Evolutionary conservation across 2,888 invertebrate genomes (phyloP), one percentile per base, ranked within the genome.

Genomic region (Uloborus plumipes): DNA sequence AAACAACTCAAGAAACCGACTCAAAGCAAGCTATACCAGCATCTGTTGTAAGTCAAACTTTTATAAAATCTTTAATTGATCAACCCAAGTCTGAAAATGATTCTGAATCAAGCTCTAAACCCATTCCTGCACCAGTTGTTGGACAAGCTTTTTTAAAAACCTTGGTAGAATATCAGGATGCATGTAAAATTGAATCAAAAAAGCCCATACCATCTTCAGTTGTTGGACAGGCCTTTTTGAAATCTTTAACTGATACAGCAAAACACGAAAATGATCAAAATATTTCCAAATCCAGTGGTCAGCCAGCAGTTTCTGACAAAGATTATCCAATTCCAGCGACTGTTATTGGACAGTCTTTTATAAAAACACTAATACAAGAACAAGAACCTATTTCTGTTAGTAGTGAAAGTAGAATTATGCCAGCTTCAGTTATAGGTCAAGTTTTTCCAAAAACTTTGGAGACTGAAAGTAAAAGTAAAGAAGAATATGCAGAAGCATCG

Each of bases 21-120:
- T 14, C 47, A 14, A 22, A 69, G 16, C 58, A 67, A 53, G 49
- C 59, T 15, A 77, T 83, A 22, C 83, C 83, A 20, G 67, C 83
- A n/a, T 51, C 77, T 53, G 83, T 77, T 59, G 50, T 83, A 73
- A 73, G 83, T 9, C 83, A 83, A 49, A 20, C 83, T 7, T 83
- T 83, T 73, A 31, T 83, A 7, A 83, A 83, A 73, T 62, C 65
- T 50, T 64, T 83, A 62, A 64, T 77, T 13, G 76, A 76, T 51
- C 26, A 16, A 39, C 20, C 22, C 4, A 51, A 22, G 2, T 22
- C 51, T 22, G 51, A 26, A 3, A 15, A 2, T 22, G 51, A 51
- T 15, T 15, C 15, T 22, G 16, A 7, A 20, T 9, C 18, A n/a
- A 31, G 31, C 18, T 13, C 26, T n/a, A 58, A 39, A 26, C 20